These are phyloP conservation scores for Aphaenogaster rudis DNA, from an alignment of 1,140 invertebrate genomes.

Conservation along the genomic window DNA sequence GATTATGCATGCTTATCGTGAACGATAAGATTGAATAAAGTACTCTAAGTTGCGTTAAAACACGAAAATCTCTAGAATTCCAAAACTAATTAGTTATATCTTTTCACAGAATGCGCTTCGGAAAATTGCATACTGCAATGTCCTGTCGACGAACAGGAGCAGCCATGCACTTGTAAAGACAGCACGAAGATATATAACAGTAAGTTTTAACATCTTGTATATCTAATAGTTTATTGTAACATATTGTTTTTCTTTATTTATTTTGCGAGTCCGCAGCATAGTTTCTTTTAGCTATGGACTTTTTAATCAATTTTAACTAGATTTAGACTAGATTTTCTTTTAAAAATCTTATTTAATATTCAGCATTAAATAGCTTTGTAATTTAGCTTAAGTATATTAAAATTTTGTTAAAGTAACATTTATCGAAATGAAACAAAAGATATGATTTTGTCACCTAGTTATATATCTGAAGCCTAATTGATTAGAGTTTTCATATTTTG, in stretches of 20 bases:
- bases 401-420: conserved; percentile 1
- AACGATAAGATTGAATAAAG: neutral
- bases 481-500: neutral
- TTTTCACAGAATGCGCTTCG: conserved; percentile 73
- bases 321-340: neutral
- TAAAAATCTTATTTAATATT: neutral
- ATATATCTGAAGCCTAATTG: neutral
- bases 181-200: conserved; percentile 72
- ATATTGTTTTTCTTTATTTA: neutral
- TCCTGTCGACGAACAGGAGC: conserved; percentile 64
- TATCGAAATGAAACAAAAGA: neutral
- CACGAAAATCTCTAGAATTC: neutral
- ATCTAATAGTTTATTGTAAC: neutral
- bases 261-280: neutral
- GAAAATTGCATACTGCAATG: conserved; percentile 81
- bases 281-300: neutral
- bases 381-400: conserved; percentile 6
- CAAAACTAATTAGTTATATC: conserved; percentile 2
- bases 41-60: neutral
- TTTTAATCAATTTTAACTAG: neutral
- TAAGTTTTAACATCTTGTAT: conserved; percentile 50
- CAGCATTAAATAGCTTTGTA: neutral
- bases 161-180: conserved; percentile 76
- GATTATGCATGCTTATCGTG: conserved; percentile 7
- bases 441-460: neutral